phyloP scores from a whole-genome alignment of 2,888 invertebrate species.

The Leptopterna dolabrata region DNA sequence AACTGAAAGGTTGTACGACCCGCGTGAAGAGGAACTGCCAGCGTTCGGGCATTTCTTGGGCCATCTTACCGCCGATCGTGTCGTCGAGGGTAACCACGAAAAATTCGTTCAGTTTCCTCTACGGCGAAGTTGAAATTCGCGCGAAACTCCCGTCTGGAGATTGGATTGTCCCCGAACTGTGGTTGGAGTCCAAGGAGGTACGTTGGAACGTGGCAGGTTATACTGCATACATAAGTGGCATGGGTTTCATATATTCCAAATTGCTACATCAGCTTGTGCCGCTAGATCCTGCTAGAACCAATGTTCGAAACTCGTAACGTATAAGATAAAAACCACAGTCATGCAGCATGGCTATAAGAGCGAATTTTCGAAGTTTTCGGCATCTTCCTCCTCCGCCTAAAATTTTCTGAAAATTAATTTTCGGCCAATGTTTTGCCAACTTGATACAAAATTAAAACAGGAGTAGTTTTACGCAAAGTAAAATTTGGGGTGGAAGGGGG shows the following conservation, averaged over 20 bases:
- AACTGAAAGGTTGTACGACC: constrained; percentile 34
- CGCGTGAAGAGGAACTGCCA: constrained; percentile 29
- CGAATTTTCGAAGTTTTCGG: too few species aligned
- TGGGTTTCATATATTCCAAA: too few species aligned
- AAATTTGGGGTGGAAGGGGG: too few species aligned
- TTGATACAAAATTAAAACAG: too few species aligned
- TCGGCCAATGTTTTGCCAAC: too few species aligned
- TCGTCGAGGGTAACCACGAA: constrained; percentile 45
- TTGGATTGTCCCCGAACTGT: constrained; percentile 51
- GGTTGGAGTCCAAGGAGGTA: constrained; percentile 43
- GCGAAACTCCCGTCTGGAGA: constrained; percentile 47
- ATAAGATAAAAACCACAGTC: too few species aligned
- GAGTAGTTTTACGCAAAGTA: too few species aligned
- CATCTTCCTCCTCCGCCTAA: too few species aligned
- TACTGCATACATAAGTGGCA: background rate
- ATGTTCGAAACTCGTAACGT: background rate
- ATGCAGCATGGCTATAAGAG: too few species aligned
- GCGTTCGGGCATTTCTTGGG: background rate
- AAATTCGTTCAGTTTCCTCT: constrained; percentile 45
- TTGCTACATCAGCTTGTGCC: too few species aligned
- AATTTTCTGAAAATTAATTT: too few species aligned
- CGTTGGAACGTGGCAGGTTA: background rate
- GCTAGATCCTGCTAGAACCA: too few species aligned
- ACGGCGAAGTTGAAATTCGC: constrained; percentile 50
- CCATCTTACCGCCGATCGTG: constrained; percentile 44